Evolutionary conservation across 2,888 invertebrate species (phyloP).

Genomic region (Hyppa rectilinea): DNA sequence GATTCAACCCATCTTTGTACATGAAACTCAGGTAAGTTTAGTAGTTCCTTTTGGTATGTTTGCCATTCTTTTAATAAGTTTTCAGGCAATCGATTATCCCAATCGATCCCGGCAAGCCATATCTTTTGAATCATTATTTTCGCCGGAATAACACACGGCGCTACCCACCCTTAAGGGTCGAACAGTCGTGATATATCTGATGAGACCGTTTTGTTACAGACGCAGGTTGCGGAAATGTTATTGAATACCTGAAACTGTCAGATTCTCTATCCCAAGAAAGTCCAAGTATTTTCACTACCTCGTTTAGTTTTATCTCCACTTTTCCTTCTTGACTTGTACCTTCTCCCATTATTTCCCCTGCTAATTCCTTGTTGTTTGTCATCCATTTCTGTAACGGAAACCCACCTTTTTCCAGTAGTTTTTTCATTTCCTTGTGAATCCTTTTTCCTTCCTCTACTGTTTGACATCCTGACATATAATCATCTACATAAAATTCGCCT

Average conservation of each 20-base stretch:
- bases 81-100: neutral
- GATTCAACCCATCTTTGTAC: too few species aligned
- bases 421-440: neutral
- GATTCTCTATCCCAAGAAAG: neutral
- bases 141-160: neutral
- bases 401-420: neutral
- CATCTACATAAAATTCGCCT: too few species aligned
- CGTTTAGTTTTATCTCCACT: neutral
- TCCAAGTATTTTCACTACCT: neutral
- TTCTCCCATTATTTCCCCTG: neutral
- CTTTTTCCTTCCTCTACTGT: neutral
- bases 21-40: too few species aligned
- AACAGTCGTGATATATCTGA: neutral
- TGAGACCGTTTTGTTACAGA: neutral
- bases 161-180: neutral
- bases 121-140: constrained; percentile 1
- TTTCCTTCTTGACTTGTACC: neutral
- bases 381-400: neutral
- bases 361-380: neutral
- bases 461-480: too few species aligned
- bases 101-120: neutral
- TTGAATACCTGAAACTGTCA: neutral
- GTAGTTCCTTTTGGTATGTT: too few species aligned
- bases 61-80: too few species aligned
- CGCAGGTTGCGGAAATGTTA: neutral